Percentiles rank a stretch among this genome's conserved stretches.
Evolutionary conservation across 2,113 vertebrate species (phyloP).

Genomic region (Onychorhynchus coronatus): DNA sequence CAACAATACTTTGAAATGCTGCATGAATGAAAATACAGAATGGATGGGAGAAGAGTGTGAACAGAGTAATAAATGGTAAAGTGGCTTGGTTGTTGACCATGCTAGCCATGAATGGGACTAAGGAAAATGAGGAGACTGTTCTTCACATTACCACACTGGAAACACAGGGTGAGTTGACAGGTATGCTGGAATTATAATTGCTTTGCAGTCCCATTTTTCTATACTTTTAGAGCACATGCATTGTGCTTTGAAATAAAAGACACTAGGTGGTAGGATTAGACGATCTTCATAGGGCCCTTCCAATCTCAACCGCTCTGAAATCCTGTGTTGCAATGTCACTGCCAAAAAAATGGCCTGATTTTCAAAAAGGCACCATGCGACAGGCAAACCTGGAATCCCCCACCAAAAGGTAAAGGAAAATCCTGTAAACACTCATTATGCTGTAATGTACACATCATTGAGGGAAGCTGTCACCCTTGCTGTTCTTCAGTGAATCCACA

Average conservation of each 20-base stretch:
- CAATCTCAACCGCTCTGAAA: background rate
- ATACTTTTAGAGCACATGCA: background rate
- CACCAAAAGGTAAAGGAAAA: background rate
- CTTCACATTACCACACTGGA: background rate
- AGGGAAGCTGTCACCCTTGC: background rate
- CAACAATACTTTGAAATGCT: background rate
- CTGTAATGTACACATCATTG: background rate
- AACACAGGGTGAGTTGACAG: background rate
- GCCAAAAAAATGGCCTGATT: fast-evolving
- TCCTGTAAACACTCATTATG: background rate
- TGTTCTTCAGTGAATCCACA: background rate
- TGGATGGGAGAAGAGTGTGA: background rate
- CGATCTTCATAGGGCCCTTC: background rate
- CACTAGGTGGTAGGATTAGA: background rate
- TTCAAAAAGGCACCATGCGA: background rate
- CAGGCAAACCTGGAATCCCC: background rate
- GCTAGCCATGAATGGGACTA: background rate
- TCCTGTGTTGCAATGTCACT: background rate
- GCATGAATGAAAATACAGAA: background rate
- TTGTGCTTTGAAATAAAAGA: background rate
- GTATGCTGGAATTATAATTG: background rate
- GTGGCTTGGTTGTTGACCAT: background rate
- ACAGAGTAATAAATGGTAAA: background rate
- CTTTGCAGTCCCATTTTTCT: background rate
- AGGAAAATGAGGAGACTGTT: background rate